Conservation (phyloP, 2,888 invertebrate species). For the Perithous albicinctus region DNA sequence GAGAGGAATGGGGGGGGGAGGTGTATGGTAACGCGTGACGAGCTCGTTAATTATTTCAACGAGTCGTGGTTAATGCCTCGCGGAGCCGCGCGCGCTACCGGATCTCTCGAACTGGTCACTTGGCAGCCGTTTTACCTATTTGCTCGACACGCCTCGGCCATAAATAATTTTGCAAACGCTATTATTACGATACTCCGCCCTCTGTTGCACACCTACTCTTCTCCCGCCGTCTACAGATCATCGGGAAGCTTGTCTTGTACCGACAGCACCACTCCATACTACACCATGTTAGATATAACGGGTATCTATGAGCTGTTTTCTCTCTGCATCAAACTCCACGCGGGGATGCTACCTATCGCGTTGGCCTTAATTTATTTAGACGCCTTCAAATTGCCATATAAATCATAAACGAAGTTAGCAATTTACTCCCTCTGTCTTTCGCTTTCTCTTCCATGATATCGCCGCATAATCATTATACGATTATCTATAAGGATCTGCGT, state of each 20-base stretch:
- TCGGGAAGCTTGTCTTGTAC: slow-evolving; percentile 24
- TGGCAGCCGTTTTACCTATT: slow-evolving; percentile 83
- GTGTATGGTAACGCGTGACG: slow-evolving; percentile 73
- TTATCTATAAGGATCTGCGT: slow-evolving; percentile 36
- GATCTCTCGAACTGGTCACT: slow-evolving; percentile 80
- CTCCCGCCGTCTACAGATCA: slow-evolving; percentile 42
- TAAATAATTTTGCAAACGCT: slow-evolving; percentile 83
- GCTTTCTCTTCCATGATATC: slow-evolving; percentile 17
- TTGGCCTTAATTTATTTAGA: slow-evolving; percentile 75
- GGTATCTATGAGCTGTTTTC: slow-evolving; percentile 19
- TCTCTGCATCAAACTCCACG: not conserved
- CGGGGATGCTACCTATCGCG: slow-evolving; percentile 66
- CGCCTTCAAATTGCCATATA: slow-evolving; percentile 70
- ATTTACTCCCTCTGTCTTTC: slow-evolving; percentile 35
- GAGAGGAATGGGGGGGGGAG: slow-evolving; percentile 6
- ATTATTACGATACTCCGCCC: slow-evolving; percentile 79
- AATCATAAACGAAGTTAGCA: slow-evolving; percentile 66
- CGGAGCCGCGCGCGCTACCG: slow-evolving; percentile 75
- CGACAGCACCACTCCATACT: slow-evolving; percentile 5
- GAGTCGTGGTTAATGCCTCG: slow-evolving; percentile 81
- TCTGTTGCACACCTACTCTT: slow-evolving; percentile 77
- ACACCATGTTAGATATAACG: not conserved
- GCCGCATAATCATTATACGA: slow-evolving; percentile 27
- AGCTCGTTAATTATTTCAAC: slow-evolving; percentile 84
- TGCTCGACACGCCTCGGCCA: slow-evolving; percentile 81